These are phyloP conservation scores for Rhingia rostrata DNA, from an alignment of 2,888 invertebrate genomes.

Conservation along the genomic window DNA sequence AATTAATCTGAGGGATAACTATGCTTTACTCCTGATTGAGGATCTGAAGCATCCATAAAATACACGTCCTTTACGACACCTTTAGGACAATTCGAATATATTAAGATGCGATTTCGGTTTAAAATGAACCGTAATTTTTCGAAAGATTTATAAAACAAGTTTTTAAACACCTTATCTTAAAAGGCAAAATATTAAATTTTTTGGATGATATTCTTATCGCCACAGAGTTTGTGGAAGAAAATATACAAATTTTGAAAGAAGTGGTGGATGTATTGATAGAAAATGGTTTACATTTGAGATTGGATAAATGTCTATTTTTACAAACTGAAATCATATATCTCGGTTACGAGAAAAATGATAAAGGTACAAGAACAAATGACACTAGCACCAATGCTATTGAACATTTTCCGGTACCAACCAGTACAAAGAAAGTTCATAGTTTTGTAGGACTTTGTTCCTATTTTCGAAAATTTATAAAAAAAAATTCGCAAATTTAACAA, in stretches of 20 bases:
- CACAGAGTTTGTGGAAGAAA: conserved; percentile 30
- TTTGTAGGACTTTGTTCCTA: conserved; percentile 32
- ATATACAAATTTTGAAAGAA: conserved; percentile 33
- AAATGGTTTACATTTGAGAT: conserved; percentile 37
- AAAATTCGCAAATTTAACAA: conserved; percentile 15
- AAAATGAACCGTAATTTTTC: conserved; percentile 42
- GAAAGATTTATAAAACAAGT: conserved; percentile 27
- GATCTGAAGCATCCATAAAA: too few species aligned
- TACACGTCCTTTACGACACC: too few species aligned
- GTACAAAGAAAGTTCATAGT: too few species aligned
- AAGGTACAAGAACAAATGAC: conserved; percentile 23
- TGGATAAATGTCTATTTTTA: conserved; percentile 16
- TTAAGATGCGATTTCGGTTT: conserved; percentile 76
- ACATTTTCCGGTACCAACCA: conserved; percentile 16
- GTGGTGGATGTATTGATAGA: conserved; percentile 14
- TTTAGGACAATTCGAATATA: conserved; percentile 66
- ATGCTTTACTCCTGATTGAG: too few species aligned
- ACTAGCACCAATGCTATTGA: not conserved
- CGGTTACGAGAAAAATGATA: conserved; percentile 29
- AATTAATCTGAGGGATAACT: too few species aligned
- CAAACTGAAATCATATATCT: conserved; percentile 28
- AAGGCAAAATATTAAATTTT: too few species aligned
- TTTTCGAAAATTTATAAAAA: too few species aligned
- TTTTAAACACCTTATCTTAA: conserved; percentile 14
- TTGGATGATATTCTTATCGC: conserved; percentile 39